Evolutionary conservation across 1,140 invertebrate genomes (phyloP), one percentile per base, ranked within the genome.

Genomic region (Drosophila pachea): DNA sequence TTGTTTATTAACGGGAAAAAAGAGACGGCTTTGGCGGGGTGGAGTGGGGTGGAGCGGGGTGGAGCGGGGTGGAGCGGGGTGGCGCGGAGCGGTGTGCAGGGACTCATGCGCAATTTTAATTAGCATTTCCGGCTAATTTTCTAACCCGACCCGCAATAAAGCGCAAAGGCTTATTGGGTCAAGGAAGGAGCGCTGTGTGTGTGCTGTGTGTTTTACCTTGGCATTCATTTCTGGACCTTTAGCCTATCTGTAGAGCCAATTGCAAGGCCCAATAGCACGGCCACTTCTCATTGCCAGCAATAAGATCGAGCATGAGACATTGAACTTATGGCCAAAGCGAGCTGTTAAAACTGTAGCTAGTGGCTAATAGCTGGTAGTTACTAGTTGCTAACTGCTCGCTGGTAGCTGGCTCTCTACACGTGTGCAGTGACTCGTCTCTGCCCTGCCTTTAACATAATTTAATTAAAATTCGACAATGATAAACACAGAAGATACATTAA

Each of bases 391-490:
- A 48, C 54, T 43, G 40, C 5, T 14, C 5, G 7, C 36, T 38
- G 36, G 5, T 38, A 38, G 36, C 36, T 38, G 36, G 3, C 49
- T 48, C 53, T 48, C 54, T 70, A 60, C 63, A 70, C 62, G 62
- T 70, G 68, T 59, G 33, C 42, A 33, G 22, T 40, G 54, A 22
- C 33, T 60, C 16, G 31, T 16, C 47, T 49, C 40, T 40, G 8
- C 12, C 56, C 43, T 14, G 54, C 32, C 58, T 72, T 68, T 52
- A 68, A 62, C 69, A 62, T 68, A 69, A 73, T 73, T 86, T 84
- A 79, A 84, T 84, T 84, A 79, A 86, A 84, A 84, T 84, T 86
- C 76, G 81, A 77, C 81, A 84, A 86, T 82, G 74, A 86, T 86
- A 86, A 83, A 87, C 72, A 68, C 65, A 63, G 78, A 65, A 78